Evolutionary conservation across 2,888 invertebrate species (phyloP).

Genomic region (Disparrhopalites patrizii): DNA sequence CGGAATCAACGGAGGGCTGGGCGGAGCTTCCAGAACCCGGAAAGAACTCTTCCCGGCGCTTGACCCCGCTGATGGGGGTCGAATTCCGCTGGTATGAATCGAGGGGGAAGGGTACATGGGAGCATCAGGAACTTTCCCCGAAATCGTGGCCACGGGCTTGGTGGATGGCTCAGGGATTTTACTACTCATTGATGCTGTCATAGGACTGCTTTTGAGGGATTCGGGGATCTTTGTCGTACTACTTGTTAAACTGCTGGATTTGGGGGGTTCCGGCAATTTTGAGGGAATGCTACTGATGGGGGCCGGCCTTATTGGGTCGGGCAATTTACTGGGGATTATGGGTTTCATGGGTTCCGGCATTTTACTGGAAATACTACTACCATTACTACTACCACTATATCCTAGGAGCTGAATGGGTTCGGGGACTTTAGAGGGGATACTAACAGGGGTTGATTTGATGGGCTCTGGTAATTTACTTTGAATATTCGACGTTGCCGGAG

Average conservation of each 20-base stretch:
- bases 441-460: not conserved
- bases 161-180: slow-evolving; percentile 12
- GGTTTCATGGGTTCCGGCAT: not conserved
- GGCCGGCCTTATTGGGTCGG: not conserved
- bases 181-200: not conserved
- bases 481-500: not conserved
- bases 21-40: slow-evolving; percentile 57
- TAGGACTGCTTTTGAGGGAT: not conserved
- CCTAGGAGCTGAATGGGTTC: not conserved
- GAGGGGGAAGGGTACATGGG: not conserved
- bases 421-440: not conserved
- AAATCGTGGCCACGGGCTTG: not conserved
- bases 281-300: not conserved
- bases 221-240: slow-evolving; percentile 5
- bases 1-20: slow-evolving; percentile 17
- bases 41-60: slow-evolving; percentile 55
- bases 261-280: slow-evolving; percentile 1
- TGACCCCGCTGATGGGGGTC: slow-evolving; percentile 29
- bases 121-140: slow-evolving; percentile 5
- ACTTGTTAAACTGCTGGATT: not conserved
- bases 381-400: too few relatives aligned
- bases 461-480: not conserved
- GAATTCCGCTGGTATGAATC: slow-evolving; percentile 34
- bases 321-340: not conserved
- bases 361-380: not conserved